Conservation (phyloP, 2,113 vertebrate species). For the Nematolebias whitei region DNA sequence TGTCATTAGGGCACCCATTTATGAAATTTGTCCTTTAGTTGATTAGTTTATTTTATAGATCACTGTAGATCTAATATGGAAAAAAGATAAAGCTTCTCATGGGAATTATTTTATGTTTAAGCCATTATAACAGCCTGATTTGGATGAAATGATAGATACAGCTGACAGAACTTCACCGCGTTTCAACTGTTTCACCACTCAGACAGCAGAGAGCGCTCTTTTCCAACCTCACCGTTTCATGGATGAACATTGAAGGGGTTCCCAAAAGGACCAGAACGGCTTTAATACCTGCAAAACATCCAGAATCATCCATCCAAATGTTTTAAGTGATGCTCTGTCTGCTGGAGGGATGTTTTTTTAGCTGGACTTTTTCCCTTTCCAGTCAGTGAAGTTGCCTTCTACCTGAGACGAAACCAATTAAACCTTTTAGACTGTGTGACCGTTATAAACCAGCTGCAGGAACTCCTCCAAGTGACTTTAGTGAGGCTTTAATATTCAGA, state of each 20-base stretch:
- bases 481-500: no score
- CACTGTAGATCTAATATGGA: neutral
- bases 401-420: no score
- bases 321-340: neutral
- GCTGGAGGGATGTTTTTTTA: no score
- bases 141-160: neutral
- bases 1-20: conserved; percentile 25
- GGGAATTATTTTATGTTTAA: neutral
- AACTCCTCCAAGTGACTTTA: no score
- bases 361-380: no score
- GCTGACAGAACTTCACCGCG: neutral
- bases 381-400: no score
- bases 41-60: neutral
- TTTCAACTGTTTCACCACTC: neutral
- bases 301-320: neutral
- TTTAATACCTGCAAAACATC: neutral
- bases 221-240: neutral
- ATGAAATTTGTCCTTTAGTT: conserved; percentile 1
- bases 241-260: neutral
- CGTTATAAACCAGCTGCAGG: no score
- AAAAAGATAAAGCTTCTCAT: no score
- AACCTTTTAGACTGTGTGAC: no score
- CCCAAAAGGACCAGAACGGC: neutral
- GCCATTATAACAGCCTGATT: no score
- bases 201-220: conserved; percentile 53